A percentile compares a stretch with the other conserved stretches of the same genome.
phyloP scores from a whole-genome alignment of 2,888 invertebrate species.

The Aphrophora alni region DNA sequence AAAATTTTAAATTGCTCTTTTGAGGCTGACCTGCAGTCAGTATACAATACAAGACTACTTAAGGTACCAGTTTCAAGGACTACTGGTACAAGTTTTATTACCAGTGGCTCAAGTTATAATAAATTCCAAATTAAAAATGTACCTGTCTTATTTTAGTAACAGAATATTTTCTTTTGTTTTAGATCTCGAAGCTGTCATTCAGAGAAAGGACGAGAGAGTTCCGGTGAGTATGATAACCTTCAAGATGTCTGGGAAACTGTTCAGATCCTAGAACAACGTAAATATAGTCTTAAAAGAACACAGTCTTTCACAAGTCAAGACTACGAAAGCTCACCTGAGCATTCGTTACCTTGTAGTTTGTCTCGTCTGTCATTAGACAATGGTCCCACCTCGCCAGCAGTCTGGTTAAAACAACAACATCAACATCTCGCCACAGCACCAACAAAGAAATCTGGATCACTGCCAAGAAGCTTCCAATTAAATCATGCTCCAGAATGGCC shows the following conservation, averaged over 20 bases:
- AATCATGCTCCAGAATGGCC: slow-evolving; percentile 54
- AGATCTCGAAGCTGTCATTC: not conserved
- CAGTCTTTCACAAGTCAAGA: slow-evolving; percentile 54
- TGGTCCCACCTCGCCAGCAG: slow-evolving; percentile 69
- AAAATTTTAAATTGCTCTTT: too few species aligned
- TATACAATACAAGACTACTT: too few species aligned
- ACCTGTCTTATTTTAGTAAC: too few species aligned
- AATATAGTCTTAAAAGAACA: slow-evolving; percentile 51
- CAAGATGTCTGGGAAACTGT: slow-evolving; percentile 46
- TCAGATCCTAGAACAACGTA: slow-evolving; percentile 40
- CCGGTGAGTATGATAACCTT: slow-evolving; percentile 49
- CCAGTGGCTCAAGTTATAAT: too few species aligned
- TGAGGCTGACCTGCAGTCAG: too few species aligned
- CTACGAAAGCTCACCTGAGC: slow-evolving; percentile 47
- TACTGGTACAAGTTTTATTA: too few species aligned
- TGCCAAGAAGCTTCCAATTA: slow-evolving; percentile 79
- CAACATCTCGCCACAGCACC: slow-evolving; percentile 68
- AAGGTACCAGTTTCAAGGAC: too few species aligned
- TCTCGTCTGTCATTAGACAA: slow-evolving; percentile 51
- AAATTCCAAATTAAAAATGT: too few species aligned
- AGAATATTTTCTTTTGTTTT: too few species aligned
- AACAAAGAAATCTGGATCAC: slow-evolving; percentile 75
- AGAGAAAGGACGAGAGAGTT: slow-evolving; percentile 18
- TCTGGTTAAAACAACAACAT: slow-evolving; percentile 74
- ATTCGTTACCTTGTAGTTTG: slow-evolving; percentile 44